Base-by-base conservation (phyloP, 2,113 vertebrate genomes). In the Merops nubicus region DNA sequence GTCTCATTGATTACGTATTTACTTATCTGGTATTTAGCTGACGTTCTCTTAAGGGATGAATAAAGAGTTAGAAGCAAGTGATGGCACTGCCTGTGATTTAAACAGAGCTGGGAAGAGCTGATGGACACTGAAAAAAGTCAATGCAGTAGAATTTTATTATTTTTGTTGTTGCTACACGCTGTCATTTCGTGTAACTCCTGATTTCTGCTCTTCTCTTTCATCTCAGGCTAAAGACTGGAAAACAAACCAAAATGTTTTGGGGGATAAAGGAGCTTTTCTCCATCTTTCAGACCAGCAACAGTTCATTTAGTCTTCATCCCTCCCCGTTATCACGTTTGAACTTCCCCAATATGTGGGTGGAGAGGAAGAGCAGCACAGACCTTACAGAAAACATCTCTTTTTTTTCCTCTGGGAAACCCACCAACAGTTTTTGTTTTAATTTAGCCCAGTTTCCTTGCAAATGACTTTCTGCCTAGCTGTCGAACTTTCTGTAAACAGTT, bases 21-120 rank as follows among this genome's bases (percentile, higher is more conserved):
- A 91, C 94, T 96, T 95, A 65, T 38, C 91, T 96, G 74, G 47
- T 89, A 48, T 89, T 96, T 93, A 91, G 77, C 86, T 93, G 81
- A 26, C 91, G 45, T 96, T 82, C 87, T 85, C 36, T 96, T 82
- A 91, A 92, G 88, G 89, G 94, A 95, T 75, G 83, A 62, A 89
- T 65, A 72, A 77, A 81, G 69, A 77, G 83, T 59, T 82, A 85
- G 91, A 84, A 83, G 96, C 92, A 95, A 96, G 72, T 1, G 36
- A 53, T 31, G 36, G 62, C 96, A 70, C 59, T 91, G 75, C 34
- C 34, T 22, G 70, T 81, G 89, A 94, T 93, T 76, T 68, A 60
- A n/a, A n/a, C n/a, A 47, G 43, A 78, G 29, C 50, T 78, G 51
- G 11, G 12, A 93, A 36, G 69, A 89, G 51, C 25, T 76, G 70